Percentiles rank a stretch among this genome's conserved stretches.
phyloP scores from a whole-genome alignment of 2,888 invertebrate genomes.

The Scaptomyza tumidula region DNA sequence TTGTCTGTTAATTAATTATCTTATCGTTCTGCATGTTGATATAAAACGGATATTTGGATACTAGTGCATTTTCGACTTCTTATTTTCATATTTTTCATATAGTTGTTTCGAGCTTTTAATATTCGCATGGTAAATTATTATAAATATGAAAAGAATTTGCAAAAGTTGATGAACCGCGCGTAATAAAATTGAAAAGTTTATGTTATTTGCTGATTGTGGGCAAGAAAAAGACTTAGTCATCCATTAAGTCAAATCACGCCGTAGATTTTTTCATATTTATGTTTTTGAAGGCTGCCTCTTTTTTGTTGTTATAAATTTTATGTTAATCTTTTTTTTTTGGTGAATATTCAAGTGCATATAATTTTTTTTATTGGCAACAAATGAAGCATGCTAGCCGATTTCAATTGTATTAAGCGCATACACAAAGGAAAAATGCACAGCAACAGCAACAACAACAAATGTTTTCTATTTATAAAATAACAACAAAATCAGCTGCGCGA shows the following conservation, averaged over 20 bases:
- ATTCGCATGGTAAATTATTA: too few relatives aligned
- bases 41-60: too few relatives aligned
- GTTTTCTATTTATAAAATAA: slow-evolving; percentile 64
- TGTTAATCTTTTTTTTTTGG: too few relatives aligned
- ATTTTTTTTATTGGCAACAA: too few relatives aligned
- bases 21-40: too few relatives aligned
- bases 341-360: too few relatives aligned
- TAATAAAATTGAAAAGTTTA: slow-evolving; percentile 66
- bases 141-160: slow-evolving; percentile 29
- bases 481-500: slow-evolving; percentile 79
- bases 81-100: too few relatives aligned
- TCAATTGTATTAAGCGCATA: slow-evolving; percentile 26
- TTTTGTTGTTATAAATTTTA: too few relatives aligned
- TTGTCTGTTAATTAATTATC: too few relatives aligned
- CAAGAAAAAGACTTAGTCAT: slow-evolving; percentile 43
- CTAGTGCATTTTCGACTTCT: background rate
- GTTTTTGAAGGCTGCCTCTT: slow-evolving; percentile 21
- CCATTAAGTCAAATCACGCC: slow-evolving; percentile 27
- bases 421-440: slow-evolving; percentile 21
- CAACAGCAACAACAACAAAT: slow-evolving; percentile 16
- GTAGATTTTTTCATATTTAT: slow-evolving; percentile 42
- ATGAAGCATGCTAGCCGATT: slow-evolving; percentile 44
- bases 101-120: background rate
- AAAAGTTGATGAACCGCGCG: slow-evolving; percentile 48
- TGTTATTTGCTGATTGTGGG: slow-evolving; percentile 38